phyloP scores from a whole-genome alignment of 1,140 invertebrate species.

The Diploscapter pachys region DNA sequence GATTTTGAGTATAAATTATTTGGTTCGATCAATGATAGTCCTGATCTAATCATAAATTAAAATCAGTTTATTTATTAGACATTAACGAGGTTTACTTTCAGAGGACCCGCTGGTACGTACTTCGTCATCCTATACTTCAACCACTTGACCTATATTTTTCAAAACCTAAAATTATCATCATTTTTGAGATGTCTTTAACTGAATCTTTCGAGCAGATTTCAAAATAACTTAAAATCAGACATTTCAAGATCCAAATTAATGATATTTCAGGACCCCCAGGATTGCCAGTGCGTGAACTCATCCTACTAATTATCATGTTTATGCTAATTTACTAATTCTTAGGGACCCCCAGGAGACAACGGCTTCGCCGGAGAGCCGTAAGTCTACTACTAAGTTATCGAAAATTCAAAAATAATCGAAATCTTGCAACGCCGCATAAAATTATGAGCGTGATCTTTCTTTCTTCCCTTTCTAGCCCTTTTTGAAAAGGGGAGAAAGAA shows the following conservation, averaged over 20 bases:
- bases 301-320: too few species aligned
- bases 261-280: constrained; percentile 3
- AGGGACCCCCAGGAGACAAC: constrained; percentile 19
- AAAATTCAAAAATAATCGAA: too few species aligned
- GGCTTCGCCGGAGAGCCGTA: constrained; percentile 10
- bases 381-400: not conserved
- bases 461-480: too few species aligned
- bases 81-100: constrained; percentile 13
- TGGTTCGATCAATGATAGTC: constrained; percentile 23
- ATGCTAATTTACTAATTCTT: too few species aligned
- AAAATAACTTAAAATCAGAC: constrained; percentile 1
- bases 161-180: constrained; percentile 15
- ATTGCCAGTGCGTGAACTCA: constrained; percentile 2
- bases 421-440: too few species aligned
- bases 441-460: too few species aligned
- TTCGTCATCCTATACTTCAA: constrained; percentile 18
- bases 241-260: constrained; percentile 8
- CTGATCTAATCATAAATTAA: constrained; percentile 30
- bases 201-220: not conserved
- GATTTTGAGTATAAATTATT: constrained; percentile 16
- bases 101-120: constrained; percentile 20
- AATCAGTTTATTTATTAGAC: constrained; percentile 24
- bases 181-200: not conserved
- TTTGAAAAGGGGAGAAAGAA: too few species aligned
- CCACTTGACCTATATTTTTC: constrained; percentile 12